Base-by-base conservation (phyloP, 2,888 invertebrate genomes). In the Polyommatus iphigenia region DNA sequence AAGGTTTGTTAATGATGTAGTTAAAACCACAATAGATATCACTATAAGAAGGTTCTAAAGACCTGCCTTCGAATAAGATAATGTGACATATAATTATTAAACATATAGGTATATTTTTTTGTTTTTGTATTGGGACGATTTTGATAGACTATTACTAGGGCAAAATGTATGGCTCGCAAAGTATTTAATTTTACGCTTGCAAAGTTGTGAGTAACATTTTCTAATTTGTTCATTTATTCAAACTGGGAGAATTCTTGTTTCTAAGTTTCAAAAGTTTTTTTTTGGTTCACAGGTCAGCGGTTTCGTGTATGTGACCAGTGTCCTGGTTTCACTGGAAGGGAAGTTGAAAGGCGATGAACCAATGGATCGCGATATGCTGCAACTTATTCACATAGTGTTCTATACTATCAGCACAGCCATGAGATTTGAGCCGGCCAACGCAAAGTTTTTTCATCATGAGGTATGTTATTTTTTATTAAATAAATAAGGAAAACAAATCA, bases 351-450 rank as follows among this genome's bases (percentile, higher is more conserved):
- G 88, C 2, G 83, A 89, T 0, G 89, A 89, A 76, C 84, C 89
- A 0, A 89, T 92, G 84, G 91, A 92, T 75, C 90, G 89, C 76
- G 97, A 98, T 85, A 95, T 97, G 83, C 91, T 99, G 78, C 95
- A 96, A 76, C 91, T 99, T 78, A 93, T 99, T 79, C 97, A 97
- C 86, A 96, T 98, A 78, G 98, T 99, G 13, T 99, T 99, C 91
- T 98, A 98, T 87, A 98, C 99, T 0, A 96, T 99, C 82, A 98
- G 98, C 80, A 98, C 99, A 0, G 99, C 99, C 2, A 99, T 99
- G 99, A 95, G 99, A 83, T 99, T 99, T 88, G 99, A 99, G 90
- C 99, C 99, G 1, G 99, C 99, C 0, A 99, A 99, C 90, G 99
- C 99, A 0, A 99, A 99, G 89, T 98, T 99, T 94, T 99, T 99